These are phyloP conservation scores for Eledone cirrhosa DNA, from an alignment of 2,888 invertebrate species.

Conservation along the genomic window DNA sequence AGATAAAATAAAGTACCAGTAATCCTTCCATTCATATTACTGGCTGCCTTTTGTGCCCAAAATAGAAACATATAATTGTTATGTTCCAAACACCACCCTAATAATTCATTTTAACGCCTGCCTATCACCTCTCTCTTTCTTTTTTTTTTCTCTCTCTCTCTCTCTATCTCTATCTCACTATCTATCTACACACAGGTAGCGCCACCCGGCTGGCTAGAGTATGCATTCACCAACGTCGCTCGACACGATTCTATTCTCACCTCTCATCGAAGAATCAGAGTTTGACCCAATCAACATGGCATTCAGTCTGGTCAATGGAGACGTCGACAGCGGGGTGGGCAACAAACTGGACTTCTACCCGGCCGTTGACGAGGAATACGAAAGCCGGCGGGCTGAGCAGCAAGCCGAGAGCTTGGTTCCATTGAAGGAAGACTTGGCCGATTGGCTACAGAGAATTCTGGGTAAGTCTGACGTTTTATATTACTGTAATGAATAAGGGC, in stretches of 20 bases:
- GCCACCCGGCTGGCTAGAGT: conserved; percentile 21
- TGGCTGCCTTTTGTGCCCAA: too few species aligned
- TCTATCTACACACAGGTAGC: background rate
- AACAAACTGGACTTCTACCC: conserved; percentile 24
- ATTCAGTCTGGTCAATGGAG: conserved; percentile 1
- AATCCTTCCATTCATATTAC: too few species aligned
- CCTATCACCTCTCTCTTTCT: too few species aligned
- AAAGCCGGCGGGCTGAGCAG: conserved; percentile 62
- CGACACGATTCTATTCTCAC: background rate
- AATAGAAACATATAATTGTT: too few species aligned
- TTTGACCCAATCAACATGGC: background rate
- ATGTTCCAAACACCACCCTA: too few species aligned
- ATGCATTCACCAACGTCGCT: conserved; percentile 4
- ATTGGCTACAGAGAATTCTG: conserved; percentile 77
- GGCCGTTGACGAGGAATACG: conserved; percentile 23
- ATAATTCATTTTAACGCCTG: too few species aligned
- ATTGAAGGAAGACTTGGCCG: conserved; percentile 85
- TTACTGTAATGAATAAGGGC: too few species aligned
- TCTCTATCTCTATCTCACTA: background rate
- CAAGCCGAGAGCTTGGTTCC: conserved; percentile 84
- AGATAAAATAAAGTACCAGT: too few species aligned
- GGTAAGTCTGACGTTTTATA: background rate
- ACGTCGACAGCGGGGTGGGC: conserved; percentile 21
- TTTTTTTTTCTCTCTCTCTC: too few species aligned
- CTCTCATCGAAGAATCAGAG: background rate